Conservation (phyloP, 2,113 vertebrate species). For the Typhlomys cinereus region DNA sequence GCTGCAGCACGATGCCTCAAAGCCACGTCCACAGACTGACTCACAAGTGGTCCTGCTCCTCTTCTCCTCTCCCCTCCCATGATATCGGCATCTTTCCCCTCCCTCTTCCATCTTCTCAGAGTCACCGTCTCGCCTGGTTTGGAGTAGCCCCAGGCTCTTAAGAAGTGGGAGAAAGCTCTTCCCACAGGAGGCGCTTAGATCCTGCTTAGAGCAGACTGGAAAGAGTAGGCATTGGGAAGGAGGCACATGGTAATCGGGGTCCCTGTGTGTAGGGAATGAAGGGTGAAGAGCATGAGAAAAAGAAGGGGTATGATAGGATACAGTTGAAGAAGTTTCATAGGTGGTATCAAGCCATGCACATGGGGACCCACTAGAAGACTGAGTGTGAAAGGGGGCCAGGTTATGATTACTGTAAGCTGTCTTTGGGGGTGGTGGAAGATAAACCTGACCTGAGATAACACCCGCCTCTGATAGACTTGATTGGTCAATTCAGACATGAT, state of each 20-base stretch:
- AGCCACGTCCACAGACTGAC: not conserved
- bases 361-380: not conserved
- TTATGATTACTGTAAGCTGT: not conserved
- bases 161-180: not conserved
- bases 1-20: no score
- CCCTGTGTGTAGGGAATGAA: not conserved
- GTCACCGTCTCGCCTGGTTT: not conserved
- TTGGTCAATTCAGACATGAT: not conserved
- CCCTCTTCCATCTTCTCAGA: not conserved
- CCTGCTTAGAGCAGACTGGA: not conserved
- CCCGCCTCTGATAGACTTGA: not conserved
- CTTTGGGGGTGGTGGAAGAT: not conserved
- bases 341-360: not conserved
- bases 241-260: not conserved
- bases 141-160: not conserved
- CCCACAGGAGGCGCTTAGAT: not conserved
- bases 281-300: not conserved
- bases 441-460: not conserved
- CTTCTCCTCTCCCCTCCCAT: not conserved
- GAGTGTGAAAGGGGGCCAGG: not conserved
- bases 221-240: not conserved
- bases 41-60: not conserved
- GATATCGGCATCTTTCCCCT: not conserved
- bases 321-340: not conserved
- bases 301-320: not conserved